These are phyloP conservation scores for Drosophila kambysellisi DNA, from an alignment of 2,888 invertebrate species.

Conservation along the genomic window DNA sequence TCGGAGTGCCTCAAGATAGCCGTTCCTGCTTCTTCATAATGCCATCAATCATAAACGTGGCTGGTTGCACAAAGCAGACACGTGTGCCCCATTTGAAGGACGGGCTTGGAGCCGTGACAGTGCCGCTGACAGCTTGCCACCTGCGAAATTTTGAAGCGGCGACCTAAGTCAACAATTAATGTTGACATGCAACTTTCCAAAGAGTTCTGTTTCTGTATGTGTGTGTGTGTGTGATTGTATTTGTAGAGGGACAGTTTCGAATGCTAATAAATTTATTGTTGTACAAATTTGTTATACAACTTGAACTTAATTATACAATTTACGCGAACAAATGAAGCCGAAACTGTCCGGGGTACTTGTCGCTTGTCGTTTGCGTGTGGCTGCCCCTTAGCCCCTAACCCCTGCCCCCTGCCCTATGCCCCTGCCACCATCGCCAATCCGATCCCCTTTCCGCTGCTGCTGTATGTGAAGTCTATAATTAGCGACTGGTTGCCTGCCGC, in stretches of 20 bases:
- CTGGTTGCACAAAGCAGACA: slow-evolving; percentile 17
- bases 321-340: slow-evolving; percentile 67
- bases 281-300: slow-evolving; percentile 79
- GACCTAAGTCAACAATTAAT: slow-evolving; percentile 71
- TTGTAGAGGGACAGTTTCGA: slow-evolving; percentile 23
- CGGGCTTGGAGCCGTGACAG: slow-evolving; percentile 19
- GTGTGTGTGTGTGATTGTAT: neutral
- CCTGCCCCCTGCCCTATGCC: neutral
- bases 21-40: neutral
- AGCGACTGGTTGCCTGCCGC: slow-evolving; percentile 58
- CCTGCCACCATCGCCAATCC: neutral
- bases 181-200: slow-evolving; percentile 68
- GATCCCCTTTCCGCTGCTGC: neutral
- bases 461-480: slow-evolving; percentile 62
- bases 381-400: neutral
- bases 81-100: slow-evolving; percentile 8
- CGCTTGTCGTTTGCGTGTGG: slow-evolving; percentile 7
- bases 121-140: slow-evolving; percentile 54
- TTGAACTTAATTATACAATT: slow-evolving; percentile 76
- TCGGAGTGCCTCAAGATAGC: neutral
- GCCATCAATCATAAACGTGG: slow-evolving; percentile 40
- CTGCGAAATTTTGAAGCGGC: slow-evolving; percentile 38
- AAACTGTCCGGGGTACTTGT: slow-evolving; percentile 31
- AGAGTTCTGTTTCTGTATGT: slow-evolving; percentile 4
- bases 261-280: slow-evolving; percentile 74